phyloP scores from a whole-genome alignment of 1,140 invertebrate species.

The Pseudomyrmex pallidus region DNA sequence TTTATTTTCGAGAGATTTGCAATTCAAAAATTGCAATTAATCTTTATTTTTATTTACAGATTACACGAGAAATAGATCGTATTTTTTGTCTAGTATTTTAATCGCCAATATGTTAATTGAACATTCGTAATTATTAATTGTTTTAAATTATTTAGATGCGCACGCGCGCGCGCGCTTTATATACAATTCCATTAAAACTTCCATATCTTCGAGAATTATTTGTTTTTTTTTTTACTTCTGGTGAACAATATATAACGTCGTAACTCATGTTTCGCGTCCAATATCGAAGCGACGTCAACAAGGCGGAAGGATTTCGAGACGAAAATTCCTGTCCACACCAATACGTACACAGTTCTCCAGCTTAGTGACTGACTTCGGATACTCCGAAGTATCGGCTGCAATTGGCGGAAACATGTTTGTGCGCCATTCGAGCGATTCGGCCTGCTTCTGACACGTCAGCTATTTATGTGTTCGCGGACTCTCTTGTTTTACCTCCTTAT shows the following conservation, averaged over 20 bases:
- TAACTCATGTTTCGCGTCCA: slow-evolving; percentile 22
- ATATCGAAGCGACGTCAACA: slow-evolving; percentile 35
- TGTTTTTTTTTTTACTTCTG: neutral
- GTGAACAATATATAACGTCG: slow-evolving; percentile 4
- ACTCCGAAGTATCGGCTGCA: slow-evolving; percentile 59
- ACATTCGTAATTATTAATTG: neutral
- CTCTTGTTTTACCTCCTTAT: neutral
- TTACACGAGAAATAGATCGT: neutral
- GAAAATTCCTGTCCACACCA: slow-evolving; percentile 28
- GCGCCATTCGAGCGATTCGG: slow-evolving; percentile 39
- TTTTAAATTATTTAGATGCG: neutral
- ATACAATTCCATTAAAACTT: neutral
- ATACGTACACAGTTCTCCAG: slow-evolving; percentile 22
- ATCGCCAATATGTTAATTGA: neutral
- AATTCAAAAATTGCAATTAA: slow-evolving; percentile 44
- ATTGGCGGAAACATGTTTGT: slow-evolving; percentile 49
- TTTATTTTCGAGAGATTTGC: slow-evolving; percentile 36
- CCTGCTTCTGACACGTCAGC: slow-evolving; percentile 62
- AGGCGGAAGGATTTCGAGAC: slow-evolving; percentile 17
- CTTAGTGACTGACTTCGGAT: slow-evolving; percentile 44
- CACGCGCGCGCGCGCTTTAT: no score
- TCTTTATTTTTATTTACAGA: slow-evolving; percentile 11
- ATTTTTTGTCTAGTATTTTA: neutral
- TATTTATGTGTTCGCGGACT: slow-evolving; percentile 66
- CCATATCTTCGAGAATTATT: neutral